Base-by-base conservation (phyloP, 1,140 invertebrate genomes). In the Homalodisca vitripennis region DNA sequence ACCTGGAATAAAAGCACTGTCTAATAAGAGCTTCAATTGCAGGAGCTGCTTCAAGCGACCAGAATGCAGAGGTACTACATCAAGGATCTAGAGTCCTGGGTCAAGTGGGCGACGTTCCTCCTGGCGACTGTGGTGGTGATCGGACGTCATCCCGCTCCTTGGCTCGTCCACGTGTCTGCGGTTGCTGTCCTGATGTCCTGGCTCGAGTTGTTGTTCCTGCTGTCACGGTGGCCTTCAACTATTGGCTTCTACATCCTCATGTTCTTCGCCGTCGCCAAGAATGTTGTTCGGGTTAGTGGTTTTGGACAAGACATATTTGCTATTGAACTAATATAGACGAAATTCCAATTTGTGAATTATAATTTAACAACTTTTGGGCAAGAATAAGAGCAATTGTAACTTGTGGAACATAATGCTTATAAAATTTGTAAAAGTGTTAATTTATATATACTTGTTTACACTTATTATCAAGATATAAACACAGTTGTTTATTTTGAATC, bases 231-330 rank as follows among this genome's bases (percentile, higher is more conserved):
- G 71, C 84, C 82, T 67, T 80, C 75, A 64, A 79, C 75, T 63
- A 83, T 77, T 64, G 83, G 82, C 32, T 81, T 82, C 73, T 83
- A 83, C 73, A 79, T 82, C 17, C 79, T 84, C 22, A 83, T 84
- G 82, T 84, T 84, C 72, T 80, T 78, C 13, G 78, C 79, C 0
- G 82, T 84, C 0, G 73, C 83, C 55, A 77, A 78, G 62, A 82
- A 84, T 57, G 76, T 83, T n/a, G 68, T 83, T 22, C 84, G 83
- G 76, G 74, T 41, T 10, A 17, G 34, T 41, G 17, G 34, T 41
- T 41, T 41, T 41, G 6, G 6, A 10, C 34, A 10, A 17, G 34
- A 41, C 6, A 41, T 17, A 17, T 41, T 41, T n/a, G n/a, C n/a
- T n/a, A n/a, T n/a, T n/a, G n/a, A n/a, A n/a, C n/a, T n/a, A n/a